Conservation (phyloP, 30 jellyfish, hydroid and myxozoan genomes). For the Catostylus mosaicus region DNA sequence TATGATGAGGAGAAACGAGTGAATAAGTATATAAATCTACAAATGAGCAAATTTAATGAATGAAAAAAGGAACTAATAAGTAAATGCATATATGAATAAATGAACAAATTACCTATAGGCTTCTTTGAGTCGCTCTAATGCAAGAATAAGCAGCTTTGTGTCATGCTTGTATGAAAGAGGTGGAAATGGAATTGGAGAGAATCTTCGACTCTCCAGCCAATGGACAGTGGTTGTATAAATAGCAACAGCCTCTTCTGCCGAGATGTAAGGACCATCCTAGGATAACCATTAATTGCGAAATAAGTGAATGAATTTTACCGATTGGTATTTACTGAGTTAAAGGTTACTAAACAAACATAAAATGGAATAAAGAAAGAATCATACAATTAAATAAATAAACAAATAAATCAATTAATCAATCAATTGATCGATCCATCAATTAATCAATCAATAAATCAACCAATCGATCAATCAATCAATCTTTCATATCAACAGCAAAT, state of each 20-base stretch:
- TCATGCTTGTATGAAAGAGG: constrained; percentile 99
- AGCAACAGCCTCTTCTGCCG: constrained; percentile 99
- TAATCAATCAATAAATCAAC: too few relatives aligned
- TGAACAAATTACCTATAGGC: constrained; percentile 88
- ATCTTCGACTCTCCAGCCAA: constrained; percentile 98
- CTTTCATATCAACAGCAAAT: too few relatives aligned
- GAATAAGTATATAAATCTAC: background rate
- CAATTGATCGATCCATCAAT: too few relatives aligned
- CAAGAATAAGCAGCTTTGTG: constrained; percentile 95
- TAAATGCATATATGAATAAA: background rate
- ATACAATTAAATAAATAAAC: too few relatives aligned
- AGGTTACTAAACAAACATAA: too few relatives aligned
- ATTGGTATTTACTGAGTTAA: too few relatives aligned
- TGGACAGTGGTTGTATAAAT: constrained; percentile 99
- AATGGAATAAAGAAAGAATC: too few relatives aligned
- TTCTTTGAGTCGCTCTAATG: constrained; percentile 94
- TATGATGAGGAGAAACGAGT: background rate
- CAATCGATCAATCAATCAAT: too few relatives aligned
- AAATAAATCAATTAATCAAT: too few relatives aligned
- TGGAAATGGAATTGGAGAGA: constrained; percentile 99
- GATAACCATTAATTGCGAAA: too few relatives aligned
- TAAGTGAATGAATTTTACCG: too few relatives aligned
- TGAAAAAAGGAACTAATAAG: background rate
- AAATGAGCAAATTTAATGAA: background rate
- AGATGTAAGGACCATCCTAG: constrained; percentile 98